phyloP scores from a whole-genome alignment of 2,113 vertebrate genomes.

The Scomber japonicus region DNA sequence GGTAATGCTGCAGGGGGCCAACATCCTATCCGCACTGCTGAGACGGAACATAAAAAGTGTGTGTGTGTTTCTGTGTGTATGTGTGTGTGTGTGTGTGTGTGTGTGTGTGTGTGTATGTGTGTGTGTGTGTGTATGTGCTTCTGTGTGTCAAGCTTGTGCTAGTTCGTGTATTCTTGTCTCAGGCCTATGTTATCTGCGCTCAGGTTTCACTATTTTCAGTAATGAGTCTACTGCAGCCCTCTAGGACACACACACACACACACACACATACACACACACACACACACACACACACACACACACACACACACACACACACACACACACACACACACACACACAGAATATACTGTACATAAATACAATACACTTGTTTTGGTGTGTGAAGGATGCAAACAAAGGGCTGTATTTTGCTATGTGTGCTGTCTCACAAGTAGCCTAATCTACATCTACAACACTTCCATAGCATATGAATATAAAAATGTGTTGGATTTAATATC shows the following conservation, averaged over 20 bases:
- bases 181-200: slow-evolving; percentile 18
- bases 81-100: slow-evolving; percentile 14
- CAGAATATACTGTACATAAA: background rate
- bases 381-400: slow-evolving; percentile 40
- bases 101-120: slow-evolving; percentile 43
- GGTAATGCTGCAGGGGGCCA: slow-evolving; percentile 72
- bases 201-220: slow-evolving; percentile 33
- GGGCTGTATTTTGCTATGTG: too few species aligned
- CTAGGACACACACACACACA: slow-evolving; percentile 14
- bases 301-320: background rate
- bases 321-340: background rate
- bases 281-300: background rate
- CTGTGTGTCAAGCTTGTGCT: slow-evolving; percentile 1
- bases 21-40: slow-evolving; percentile 61
- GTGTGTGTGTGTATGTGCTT: slow-evolving; percentile 20
- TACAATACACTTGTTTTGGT: slow-evolving; percentile 24
- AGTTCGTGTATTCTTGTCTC: slow-evolving; percentile 23
- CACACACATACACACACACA: background rate
- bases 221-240: slow-evolving; percentile 53
- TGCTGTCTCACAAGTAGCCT: too few species aligned
- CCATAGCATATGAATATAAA: too few species aligned
- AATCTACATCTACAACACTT: too few species aligned
- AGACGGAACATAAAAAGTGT: slow-evolving; percentile 42
- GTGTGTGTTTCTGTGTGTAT: slow-evolving; percentile 10
- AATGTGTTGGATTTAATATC: too few species aligned